Percentiles rank a stretch among this genome's conserved stretches.
These are phyloP conservation scores for Periophthalmus magnuspinnatus DNA, from an alignment of 2,797 vertebrate genomes.

Conservation along the genomic window DNA sequence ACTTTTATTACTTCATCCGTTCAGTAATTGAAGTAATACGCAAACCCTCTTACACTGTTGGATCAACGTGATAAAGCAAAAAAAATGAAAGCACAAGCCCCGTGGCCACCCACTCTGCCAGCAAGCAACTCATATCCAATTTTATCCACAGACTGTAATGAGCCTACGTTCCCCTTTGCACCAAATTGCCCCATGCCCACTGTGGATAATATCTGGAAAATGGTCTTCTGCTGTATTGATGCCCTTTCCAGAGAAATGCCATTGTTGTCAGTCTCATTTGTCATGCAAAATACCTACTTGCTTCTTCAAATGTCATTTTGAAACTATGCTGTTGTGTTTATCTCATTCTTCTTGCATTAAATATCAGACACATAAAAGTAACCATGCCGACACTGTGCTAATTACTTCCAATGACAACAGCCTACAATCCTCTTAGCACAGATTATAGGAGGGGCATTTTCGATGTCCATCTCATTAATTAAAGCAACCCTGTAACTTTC, in stretches of 20 bases:
- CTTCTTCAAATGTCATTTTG: slow-evolving; percentile 17
- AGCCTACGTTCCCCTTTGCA: not conserved
- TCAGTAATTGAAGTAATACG: too few relatives aligned
- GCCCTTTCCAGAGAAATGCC: slow-evolving; percentile 18
- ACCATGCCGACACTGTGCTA: slow-evolving; percentile 5
- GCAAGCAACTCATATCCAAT: not conserved
- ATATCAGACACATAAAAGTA: slow-evolving; percentile 19
- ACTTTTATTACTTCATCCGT: too few relatives aligned
- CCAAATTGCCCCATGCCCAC: not conserved
- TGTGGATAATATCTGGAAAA: slow-evolving; percentile 4
- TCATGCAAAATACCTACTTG: slow-evolving; percentile 1
- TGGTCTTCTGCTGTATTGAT: slow-evolving; percentile 10
- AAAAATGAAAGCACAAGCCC: too few relatives aligned
- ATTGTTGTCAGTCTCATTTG: slow-evolving; percentile 4
- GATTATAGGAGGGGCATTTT: slow-evolving; percentile 25
- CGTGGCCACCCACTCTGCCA: too few relatives aligned
- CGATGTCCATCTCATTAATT: slow-evolving; percentile 35
- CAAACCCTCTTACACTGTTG: too few relatives aligned
- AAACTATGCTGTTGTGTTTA: not conserved
- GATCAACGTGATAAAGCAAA: not conserved
- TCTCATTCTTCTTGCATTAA: slow-evolving; percentile 6
- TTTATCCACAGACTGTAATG: not conserved
- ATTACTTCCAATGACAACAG: not conserved
- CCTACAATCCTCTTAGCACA: slow-evolving; percentile 28
- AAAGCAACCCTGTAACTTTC: too few relatives aligned